Evolutionary conservation across 2,113 vertebrate species (phyloP).

Genomic region (Shinisaurus crocodilurus): DNA sequence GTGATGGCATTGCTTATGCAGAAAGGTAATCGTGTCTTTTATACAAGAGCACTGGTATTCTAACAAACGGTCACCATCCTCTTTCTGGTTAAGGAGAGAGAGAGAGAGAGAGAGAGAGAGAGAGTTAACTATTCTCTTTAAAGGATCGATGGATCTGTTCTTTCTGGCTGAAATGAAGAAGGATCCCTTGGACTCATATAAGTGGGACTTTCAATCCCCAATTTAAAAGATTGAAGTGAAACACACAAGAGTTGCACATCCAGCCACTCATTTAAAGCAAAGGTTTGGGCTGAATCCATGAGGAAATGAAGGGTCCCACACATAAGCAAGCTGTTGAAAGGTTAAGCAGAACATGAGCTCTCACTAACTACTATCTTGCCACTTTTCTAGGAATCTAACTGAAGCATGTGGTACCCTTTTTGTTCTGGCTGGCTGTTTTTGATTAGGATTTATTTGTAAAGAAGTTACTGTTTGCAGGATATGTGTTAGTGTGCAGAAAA

Average conservation of each 20-base stretch:
- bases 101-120: background rate
- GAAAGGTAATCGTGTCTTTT: conserved; percentile 50
- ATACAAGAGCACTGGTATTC: conserved; percentile 52
- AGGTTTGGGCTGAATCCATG: background rate
- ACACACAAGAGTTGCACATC: background rate
- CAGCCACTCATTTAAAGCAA: background rate
- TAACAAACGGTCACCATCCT: conserved; percentile 25
- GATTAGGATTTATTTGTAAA: background rate
- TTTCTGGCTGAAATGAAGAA: background rate
- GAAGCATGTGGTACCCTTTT: background rate
- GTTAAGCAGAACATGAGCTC: conserved; percentile 45
- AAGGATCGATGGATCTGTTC: background rate
- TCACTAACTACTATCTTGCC: conserved; percentile 29
- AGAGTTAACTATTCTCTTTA: background rate
- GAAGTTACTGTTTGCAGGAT: background rate
- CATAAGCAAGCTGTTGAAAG: conserved; percentile 27
- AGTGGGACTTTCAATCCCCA: background rate
- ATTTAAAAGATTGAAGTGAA: background rate
- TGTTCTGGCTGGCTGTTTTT: background rate
- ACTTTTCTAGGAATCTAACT: background rate
- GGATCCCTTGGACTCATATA: background rate
- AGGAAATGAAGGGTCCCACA: conserved; percentile 32
- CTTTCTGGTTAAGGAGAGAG: background rate
- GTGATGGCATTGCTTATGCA: conserved; percentile 54
- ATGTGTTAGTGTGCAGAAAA: background rate